phyloP scores from a whole-genome alignment of 1,140 invertebrate genomes.

The Brachionus manjavacas region DNA sequence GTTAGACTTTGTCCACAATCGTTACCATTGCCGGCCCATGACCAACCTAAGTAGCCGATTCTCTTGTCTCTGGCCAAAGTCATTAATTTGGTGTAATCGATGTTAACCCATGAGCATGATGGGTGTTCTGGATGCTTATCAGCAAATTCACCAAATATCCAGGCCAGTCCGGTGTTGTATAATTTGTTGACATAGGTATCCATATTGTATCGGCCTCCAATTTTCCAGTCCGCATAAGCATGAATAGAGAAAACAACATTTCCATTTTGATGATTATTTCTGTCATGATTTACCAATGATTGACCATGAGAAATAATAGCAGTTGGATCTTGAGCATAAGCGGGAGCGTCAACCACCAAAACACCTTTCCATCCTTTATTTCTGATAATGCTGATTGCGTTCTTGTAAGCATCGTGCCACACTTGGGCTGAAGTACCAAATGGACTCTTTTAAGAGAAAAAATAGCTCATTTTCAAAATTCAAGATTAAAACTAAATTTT shows the following conservation, averaged over 20 bases:
- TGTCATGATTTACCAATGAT: constrained; percentile 1
- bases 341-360: background rate
- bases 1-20: background rate
- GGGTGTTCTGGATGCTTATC: background rate
- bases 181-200: background rate
- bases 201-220: background rate
- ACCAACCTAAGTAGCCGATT: constrained; percentile 17
- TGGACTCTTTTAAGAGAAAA: background rate
- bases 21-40: constrained; percentile 16
- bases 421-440: background rate
- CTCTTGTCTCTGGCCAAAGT: background rate
- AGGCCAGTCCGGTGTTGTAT: background rate
- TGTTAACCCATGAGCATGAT: background rate
- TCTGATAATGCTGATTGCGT: constrained; percentile 1
- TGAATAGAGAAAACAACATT: constrained; percentile 14
- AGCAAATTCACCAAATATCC: background rate
- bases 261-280: background rate
- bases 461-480: background rate
- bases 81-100: background rate
- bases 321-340: background rate
- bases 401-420: constrained; percentile 6
- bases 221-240: constrained; percentile 14
- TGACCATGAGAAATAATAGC: background rate
- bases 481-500: background rate
- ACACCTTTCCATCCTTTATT: constrained; percentile 5